Base-by-base conservation (phyloP, 1,140 invertebrate genomes). In the Trichogramma pretiosum region DNA sequence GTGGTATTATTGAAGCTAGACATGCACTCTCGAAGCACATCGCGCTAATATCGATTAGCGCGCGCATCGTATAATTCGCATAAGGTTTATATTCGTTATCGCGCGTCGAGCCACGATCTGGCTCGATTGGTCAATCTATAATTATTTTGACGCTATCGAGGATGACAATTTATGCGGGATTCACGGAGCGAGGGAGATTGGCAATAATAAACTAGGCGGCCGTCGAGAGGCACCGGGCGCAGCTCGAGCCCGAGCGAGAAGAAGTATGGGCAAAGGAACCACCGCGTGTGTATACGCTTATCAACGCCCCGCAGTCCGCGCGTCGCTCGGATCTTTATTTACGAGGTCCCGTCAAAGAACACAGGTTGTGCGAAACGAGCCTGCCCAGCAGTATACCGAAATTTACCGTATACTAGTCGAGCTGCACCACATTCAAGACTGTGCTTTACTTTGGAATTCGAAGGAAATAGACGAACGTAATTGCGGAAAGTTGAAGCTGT, bases 311-410 rank as follows among this genome's bases (percentile, higher is more conserved):
- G 60, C 67, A 68, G 65, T 56, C 59, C 19, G 28, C 41, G 56
- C 58, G 60, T 60, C 67, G 62, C 28, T 64, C 68, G 67, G 64
- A 70, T 70, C 65, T 60, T 70, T 64, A 70, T 72, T 70, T 70
- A 72, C 64, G 59, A 24, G 55, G 55, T 58, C 54, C 59, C 59
- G 62, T 67, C 62, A 67, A 57, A 57, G 56, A n/a, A n/a, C n/a
- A n/a, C n/a, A n/a, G n/a, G n/a, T n/a, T n/a, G n/a, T n/a, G n/a
- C n/a, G n/a, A n/a, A n/a, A n/a, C n/a, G n/a, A n/a, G n/a, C n/a
- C n/a, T n/a, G n/a, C n/a, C n/a, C n/a, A n/a, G n/a, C n/a, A n/a
- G n/a, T n/a, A n/a, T n/a, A n/a, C n/a, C n/a, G n/a, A n/a, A n/a
- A n/a, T n/a, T n/a, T n/a, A n/a, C n/a, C n/a, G n/a, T n/a, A n/a